These are phyloP conservation scores for Vulpes lagopus DNA, from an alignment of 2,113 vertebrate species.

Conservation along the genomic window DNA sequence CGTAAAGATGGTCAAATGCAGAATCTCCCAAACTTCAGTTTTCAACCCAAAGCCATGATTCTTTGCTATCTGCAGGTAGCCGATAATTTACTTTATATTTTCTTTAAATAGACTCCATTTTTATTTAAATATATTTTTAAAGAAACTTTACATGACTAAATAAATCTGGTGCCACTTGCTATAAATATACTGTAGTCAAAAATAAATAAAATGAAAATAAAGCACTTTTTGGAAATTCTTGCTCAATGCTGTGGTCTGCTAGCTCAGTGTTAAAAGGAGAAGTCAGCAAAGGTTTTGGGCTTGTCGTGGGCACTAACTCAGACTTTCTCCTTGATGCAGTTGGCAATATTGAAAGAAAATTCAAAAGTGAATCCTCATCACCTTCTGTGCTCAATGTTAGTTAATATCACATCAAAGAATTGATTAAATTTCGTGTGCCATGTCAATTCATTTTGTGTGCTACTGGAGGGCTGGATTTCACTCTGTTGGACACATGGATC, in stretches of 20 bases:
- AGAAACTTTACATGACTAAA: neutral
- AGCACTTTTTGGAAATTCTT: neutral
- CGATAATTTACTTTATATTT: conserved; percentile 23
- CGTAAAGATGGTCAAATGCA: neutral
- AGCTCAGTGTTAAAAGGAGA: neutral
- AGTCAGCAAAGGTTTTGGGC: neutral
- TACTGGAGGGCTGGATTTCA: neutral
- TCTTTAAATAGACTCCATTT: conserved; percentile 15
- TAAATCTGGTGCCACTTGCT: neutral
- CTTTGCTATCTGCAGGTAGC: neutral
- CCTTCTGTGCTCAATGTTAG: neutral
- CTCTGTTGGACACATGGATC: neutral
- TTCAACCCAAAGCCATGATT: neutral
- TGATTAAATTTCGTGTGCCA: neutral
- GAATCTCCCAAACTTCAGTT: neutral
- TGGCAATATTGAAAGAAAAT: neutral
- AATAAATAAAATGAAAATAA: conserved; percentile 15
- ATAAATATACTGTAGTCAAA: neutral
- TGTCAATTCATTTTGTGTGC: neutral
- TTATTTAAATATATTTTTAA: neutral
- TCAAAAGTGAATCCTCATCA: neutral
- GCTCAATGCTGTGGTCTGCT: neutral
- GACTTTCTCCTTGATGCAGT: neutral
- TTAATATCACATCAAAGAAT: neutral
- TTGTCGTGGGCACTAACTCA: neutral